Percentiles rank a stretch among this genome's conserved stretches.
phyloP scores from a whole-genome alignment of 2,113 vertebrate genomes.

The Anoplopoma fimbria region DNA sequence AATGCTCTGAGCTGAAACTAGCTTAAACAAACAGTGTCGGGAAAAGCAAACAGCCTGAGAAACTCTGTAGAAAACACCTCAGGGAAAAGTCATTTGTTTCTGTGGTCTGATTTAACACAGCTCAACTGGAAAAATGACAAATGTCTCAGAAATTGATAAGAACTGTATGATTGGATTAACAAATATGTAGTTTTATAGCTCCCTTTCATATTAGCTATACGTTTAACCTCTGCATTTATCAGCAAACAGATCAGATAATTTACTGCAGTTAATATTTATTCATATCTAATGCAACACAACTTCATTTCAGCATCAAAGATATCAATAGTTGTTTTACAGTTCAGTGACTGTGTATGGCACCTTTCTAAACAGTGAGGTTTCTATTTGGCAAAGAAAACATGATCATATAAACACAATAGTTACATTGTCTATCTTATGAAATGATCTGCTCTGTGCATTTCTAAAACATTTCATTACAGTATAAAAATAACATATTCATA shows the following conservation, averaged over 20 bases:
- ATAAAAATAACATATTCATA: conserved; percentile 53
- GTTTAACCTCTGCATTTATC: neutral
- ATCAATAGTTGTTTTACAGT: neutral
- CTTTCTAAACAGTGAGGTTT: conserved; percentile 40
- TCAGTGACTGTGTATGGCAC: conserved; percentile 21
- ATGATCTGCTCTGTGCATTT: conserved; percentile 24
- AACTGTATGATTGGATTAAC: neutral
- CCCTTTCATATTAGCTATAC: neutral
- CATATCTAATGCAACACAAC: conserved; percentile 4
- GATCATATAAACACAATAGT: neutral
- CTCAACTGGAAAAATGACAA: neutral
- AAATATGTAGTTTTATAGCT: neutral
- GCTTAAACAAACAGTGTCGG: conserved; percentile 64
- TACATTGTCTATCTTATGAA: conserved; percentile 14
- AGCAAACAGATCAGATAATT: neutral
- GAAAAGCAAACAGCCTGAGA: conserved; percentile 61
- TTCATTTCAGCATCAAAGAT: conserved; percentile 20
- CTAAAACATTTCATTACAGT: conserved; percentile 29
- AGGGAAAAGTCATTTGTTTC: neutral
- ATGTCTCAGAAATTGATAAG: neutral
- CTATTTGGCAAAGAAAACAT: conserved; percentile 25
- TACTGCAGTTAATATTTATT: conserved; percentile 35
- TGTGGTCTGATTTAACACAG: neutral
- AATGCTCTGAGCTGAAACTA: conserved; percentile 61
- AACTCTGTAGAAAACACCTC: conserved; percentile 33